phyloP scores from a whole-genome alignment of 2,113 vertebrate genomes.

The Malurus elegans region DNA sequence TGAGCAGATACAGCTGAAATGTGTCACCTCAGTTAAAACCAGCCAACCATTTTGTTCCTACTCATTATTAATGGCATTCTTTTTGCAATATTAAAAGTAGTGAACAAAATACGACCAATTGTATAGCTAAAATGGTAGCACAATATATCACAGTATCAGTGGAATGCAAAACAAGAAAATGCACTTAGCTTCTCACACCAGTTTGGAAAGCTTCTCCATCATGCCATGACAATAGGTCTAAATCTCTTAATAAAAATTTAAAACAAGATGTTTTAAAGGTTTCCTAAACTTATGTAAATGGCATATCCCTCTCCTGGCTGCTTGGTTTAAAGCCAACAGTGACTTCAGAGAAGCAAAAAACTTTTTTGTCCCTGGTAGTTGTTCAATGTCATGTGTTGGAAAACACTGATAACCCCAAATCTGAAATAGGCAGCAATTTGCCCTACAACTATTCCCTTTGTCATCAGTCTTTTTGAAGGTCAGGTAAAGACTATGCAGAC shows the following conservation, averaged over 20 bases:
- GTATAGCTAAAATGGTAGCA: background rate
- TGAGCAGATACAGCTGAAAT: accelerated
- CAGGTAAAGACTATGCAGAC: background rate
- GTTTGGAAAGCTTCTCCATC: background rate
- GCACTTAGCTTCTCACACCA: background rate
- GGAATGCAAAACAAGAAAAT: background rate
- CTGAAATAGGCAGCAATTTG: background rate
- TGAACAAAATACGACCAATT: background rate
- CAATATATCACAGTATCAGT: background rate
- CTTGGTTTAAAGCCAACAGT: background rate
- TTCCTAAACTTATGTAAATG: background rate
- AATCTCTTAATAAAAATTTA: background rate
- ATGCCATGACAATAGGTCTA: background rate
- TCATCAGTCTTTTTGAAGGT: background rate
- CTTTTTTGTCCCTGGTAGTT: background rate
- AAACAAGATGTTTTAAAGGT: background rate
- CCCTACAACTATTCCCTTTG: background rate
- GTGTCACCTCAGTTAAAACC: background rate
- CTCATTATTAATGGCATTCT: background rate
- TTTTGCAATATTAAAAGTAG: background rate
- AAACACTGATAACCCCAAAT: background rate
- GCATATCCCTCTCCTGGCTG: background rate
- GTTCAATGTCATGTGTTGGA: background rate
- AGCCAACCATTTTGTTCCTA: background rate
- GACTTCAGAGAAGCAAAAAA: background rate